Evolutionary conservation across 2,888 invertebrate species (phyloP), one percentile per base, ranked within the genome.

Genomic region (Cephus spinipes): DNA sequence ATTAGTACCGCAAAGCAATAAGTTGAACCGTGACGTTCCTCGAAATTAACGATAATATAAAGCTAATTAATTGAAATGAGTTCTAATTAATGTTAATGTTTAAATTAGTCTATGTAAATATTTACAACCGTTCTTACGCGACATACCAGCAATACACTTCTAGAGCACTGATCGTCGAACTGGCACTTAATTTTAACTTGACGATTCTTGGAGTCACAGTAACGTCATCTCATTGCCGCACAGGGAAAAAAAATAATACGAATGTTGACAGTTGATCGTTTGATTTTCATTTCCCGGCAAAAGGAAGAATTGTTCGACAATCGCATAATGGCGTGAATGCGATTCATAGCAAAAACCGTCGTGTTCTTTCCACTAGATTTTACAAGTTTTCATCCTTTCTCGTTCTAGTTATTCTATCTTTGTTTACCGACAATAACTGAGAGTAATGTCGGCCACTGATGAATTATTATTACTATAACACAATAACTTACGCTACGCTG

Each of bases 91-190:
- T 55, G 40, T 55, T 55, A 55, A 55, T 23, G 23, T 55, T 55
- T 23, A 23, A 55, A 55, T 55, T 55, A 55, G 40, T 23, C 15
- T 15, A 6, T 55, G 15, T 23, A 55, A 55, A 55, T 55, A 23
- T 55, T 55, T 55, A 23, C 6, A 9, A 55, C 23, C 6, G 23
- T 55, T 23, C 40, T 55, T 23, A 55, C 2, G 80, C 81, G 82
- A 81, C 80, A 76, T 79, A 73, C 75, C 73, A 83, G 80, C 83
- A 83, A 83, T 83, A 82, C 77, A 79, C 76, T 23, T 55, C 79
- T 81, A 79, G 80, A 79, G 75, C 77, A 80, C 82, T 77, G 69
- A 77, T 81, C 81, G 78, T 82, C 76, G 76, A 73, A 71, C 74
- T 80, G 75, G 74, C 30, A 23, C 68, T 55, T 11, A 33, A 73